These are phyloP conservation scores for Tenrec ecaudatus DNA, from an alignment of 2,113 vertebrate genomes.

Conservation along the genomic window DNA sequence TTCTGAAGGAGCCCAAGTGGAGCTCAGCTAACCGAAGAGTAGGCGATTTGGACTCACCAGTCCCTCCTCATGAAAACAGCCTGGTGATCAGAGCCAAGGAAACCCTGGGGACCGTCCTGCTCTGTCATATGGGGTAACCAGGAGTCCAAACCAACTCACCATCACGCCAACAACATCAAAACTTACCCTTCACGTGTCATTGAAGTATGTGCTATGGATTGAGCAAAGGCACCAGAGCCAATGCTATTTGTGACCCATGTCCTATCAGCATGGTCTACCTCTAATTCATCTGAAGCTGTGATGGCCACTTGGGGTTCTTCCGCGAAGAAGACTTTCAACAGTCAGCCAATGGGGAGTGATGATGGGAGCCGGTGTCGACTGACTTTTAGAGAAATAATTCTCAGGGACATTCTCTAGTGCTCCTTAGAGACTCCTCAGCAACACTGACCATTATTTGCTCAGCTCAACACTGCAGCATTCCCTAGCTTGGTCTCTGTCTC, in stretches of 20 bases:
- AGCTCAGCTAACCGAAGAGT: not conserved
- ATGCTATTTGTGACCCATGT: conserved; percentile 47
- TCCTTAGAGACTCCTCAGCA: not conserved
- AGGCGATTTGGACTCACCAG: not conserved
- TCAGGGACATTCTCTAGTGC: not conserved
- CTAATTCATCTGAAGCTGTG: not conserved
- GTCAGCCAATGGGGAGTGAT: not conserved
- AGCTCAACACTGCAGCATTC: accelerated
- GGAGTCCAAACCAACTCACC: not conserved
- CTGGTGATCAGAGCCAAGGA: not conserved
- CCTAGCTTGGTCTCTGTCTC: not conserved
- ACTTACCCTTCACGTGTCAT: not conserved
- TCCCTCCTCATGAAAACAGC: not conserved
- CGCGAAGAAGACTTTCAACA: not conserved
- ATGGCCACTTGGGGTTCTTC: conserved; percentile 43
- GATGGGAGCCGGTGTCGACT: not conserved
- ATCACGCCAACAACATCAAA: not conserved
- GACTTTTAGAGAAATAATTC: not conserved
- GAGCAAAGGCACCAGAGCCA: not conserved
- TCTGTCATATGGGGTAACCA: not conserved
- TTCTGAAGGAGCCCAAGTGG: not conserved
- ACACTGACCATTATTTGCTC: not conserved
- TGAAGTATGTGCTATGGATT: conserved; percentile 48
- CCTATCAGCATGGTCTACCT: not conserved
- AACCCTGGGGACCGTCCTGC: not conserved